Evolutionary conservation across 1,140 invertebrate genomes (phyloP).

Genomic region (Lucilia sericata): DNA sequence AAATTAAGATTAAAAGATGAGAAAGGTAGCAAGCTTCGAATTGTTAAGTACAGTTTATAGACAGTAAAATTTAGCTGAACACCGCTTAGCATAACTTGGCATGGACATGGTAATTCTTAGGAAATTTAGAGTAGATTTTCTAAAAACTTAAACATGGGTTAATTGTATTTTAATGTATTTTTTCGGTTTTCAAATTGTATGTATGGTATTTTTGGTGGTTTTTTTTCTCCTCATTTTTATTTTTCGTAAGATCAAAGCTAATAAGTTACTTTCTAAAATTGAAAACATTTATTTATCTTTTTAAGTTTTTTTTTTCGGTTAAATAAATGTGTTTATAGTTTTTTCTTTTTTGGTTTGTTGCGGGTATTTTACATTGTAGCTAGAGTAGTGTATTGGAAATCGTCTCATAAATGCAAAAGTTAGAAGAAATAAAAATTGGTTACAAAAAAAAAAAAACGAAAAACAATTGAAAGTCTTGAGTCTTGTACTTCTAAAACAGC

Average conservation of each 20-base stretch:
- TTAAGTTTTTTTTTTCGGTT: neutral
- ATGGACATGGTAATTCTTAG: conserved; percentile 34
- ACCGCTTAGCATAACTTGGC: neutral
- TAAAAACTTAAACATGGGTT: conserved; percentile 31
- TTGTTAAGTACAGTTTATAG: neutral
- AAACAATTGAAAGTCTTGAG: conserved; percentile 36
- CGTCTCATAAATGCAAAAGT: conserved; percentile 22
- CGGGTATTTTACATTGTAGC: conserved; percentile 34
- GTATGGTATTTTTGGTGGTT: conserved; percentile 23
- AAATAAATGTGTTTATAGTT: neutral
- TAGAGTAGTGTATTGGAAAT: conserved; percentile 11
- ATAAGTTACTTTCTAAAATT: conserved; percentile 44
- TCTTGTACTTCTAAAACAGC: conserved; percentile 19
- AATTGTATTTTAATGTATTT: conserved; percentile 44
- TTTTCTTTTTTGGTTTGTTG: neutral
- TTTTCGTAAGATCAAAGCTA: conserved; percentile 38
- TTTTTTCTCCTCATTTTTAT: neutral
- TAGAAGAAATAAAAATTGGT: neutral
- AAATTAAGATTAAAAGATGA: conserved; percentile 25
- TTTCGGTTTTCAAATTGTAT: conserved; percentile 29
- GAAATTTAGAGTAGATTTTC: conserved; percentile 38
- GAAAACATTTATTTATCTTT: conserved; percentile 35
- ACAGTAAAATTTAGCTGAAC: neutral
- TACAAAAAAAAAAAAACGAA: neutral
- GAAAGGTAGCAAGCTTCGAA: conserved; percentile 9